Percentiles rank a stretch among this genome's conserved stretches.
phyloP scores from a whole-genome alignment of 2,888 invertebrate species.

The Trachelus iudaicus region DNA sequence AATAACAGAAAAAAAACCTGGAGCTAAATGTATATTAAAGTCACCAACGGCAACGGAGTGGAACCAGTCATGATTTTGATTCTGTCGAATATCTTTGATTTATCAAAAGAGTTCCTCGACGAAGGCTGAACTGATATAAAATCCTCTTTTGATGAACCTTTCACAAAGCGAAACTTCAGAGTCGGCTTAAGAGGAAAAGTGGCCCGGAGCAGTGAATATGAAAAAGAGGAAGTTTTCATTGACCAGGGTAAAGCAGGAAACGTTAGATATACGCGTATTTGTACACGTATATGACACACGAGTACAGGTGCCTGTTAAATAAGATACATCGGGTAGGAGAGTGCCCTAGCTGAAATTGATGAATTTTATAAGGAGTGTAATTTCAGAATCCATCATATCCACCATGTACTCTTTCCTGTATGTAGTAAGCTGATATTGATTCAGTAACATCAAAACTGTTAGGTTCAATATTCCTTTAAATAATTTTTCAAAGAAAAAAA shows the following conservation, averaged over 20 bases:
- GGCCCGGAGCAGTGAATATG: neutral
- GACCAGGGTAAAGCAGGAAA: neutral
- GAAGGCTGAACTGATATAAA: neutral
- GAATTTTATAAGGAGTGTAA: neutral
- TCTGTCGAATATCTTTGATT: neutral
- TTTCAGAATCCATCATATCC: too few relatives aligned
- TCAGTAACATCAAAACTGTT: neutral
- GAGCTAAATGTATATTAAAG: neutral
- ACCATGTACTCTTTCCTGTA: too few relatives aligned
- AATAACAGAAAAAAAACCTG: neutral
- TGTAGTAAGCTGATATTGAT: neutral
- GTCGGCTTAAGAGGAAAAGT: neutral
- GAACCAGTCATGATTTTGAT: neutral
- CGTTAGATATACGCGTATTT: neutral
- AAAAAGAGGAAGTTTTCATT: neutral
- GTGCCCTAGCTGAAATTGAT: neutral
- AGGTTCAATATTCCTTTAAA: neutral
- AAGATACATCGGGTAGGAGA: neutral
- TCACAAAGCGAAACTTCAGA: neutral
- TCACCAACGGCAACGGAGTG: neutral
- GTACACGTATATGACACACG: neutral
- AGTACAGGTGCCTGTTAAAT: neutral
- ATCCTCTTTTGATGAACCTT: conserved; percentile 7
- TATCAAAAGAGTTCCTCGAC: neutral
- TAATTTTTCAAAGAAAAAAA: neutral